phyloP scores from a whole-genome alignment of 2,797 vertebrate species.

The Momotus momota region DNA sequence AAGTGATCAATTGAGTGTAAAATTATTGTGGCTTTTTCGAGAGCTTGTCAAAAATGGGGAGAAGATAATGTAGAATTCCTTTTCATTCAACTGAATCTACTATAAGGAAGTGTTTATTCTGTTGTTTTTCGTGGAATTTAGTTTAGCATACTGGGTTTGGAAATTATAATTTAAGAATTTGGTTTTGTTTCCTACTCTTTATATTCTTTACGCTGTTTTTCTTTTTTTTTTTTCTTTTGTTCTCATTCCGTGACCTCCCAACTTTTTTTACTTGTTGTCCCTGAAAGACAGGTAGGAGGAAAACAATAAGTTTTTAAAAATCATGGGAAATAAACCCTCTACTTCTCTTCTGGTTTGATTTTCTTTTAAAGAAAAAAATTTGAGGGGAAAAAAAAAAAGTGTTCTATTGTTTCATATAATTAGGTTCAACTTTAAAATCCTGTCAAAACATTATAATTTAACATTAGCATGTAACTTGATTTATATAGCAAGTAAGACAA shows the following conservation, averaged over 20 bases:
- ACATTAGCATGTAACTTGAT: conserved; percentile 46
- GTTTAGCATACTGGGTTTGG: neutral
- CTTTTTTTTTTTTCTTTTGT: neutral
- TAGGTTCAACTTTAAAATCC: conserved; percentile 58
- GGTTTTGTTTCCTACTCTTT: neutral
- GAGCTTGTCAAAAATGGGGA: neutral
- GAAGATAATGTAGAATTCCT: neutral
- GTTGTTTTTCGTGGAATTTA: neutral
- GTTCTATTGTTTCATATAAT: conserved; percentile 65
- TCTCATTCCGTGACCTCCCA: neutral
- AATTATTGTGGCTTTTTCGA: conserved; percentile 21
- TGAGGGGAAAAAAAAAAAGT: neutral
- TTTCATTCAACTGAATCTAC: neutral
- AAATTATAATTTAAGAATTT: neutral
- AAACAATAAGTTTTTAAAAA: neutral
- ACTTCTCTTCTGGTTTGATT: neutral
- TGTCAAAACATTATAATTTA: conserved; percentile 73
- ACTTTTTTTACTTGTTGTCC: neutral
- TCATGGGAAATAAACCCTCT: neutral
- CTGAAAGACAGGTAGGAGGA: neutral
- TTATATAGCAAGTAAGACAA: conserved; percentile 65
- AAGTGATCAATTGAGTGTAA: conserved; percentile 24
- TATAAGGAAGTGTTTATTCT: neutral
- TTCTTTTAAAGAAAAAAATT: neutral
- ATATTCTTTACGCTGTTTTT: neutral